A percentile compares a stretch with the other conserved stretches of the same genome.
These are phyloP conservation scores for Prietella phreatophila DNA, from an alignment of 2,113 vertebrate species.

Conservation along the genomic window DNA sequence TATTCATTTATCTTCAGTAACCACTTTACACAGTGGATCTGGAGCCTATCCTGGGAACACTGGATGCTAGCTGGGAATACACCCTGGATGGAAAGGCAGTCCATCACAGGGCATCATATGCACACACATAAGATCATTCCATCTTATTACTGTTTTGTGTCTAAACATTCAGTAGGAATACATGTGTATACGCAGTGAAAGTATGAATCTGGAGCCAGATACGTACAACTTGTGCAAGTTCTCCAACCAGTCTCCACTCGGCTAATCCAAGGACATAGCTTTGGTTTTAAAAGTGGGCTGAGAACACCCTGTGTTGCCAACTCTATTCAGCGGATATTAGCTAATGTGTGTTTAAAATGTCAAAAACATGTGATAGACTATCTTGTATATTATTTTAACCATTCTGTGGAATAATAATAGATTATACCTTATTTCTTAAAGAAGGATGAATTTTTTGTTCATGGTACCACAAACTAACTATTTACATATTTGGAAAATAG, in stretches of 20 bases:
- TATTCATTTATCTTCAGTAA: neutral
- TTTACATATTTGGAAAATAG: neutral
- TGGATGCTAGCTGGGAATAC: neutral
- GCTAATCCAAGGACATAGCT: neutral
- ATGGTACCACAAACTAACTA: neutral
- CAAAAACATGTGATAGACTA: neutral
- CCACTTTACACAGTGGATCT: neutral
- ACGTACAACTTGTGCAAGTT: neutral
- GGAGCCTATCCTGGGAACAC: neutral
- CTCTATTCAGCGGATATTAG: neutral
- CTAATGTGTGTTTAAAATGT: neutral
- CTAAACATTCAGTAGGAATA: neutral
- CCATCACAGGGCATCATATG: neutral
- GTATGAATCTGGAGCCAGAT: neutral
- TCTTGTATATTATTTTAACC: neutral
- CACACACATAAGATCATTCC: neutral
- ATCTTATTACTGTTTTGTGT: neutral
- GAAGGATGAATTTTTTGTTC: neutral
- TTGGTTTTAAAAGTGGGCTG: constrained; percentile 3
- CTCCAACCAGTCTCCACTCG: neutral
- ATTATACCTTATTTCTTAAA: neutral
- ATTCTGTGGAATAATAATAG: neutral
- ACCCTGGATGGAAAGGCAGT: neutral
- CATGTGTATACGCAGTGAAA: neutral
- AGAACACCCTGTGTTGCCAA: neutral